Evolutionary conservation across 2,888 invertebrate genomes (phyloP).

Genomic region (Pemphredon lugubris): DNA sequence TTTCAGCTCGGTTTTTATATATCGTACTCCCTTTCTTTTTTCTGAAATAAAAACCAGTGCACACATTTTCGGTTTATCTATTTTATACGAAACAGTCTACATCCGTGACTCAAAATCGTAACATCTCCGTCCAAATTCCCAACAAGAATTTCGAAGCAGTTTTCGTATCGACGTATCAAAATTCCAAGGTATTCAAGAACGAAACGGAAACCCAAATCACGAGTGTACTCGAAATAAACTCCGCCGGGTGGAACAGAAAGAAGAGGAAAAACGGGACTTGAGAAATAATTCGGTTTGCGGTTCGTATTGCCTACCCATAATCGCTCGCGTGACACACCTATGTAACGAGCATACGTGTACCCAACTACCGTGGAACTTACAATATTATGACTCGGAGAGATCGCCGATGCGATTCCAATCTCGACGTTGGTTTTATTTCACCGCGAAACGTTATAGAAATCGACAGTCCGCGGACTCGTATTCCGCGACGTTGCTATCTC

Average conservation of each 20-base stretch:
- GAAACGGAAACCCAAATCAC: not conserved
- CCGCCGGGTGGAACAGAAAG: slow-evolving; percentile 13
- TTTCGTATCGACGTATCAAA: too few species aligned
- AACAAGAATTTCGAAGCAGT: too few species aligned
- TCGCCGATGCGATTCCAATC: slow-evolving; percentile 49
- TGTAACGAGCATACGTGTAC: too few species aligned
- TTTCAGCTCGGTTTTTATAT: too few species aligned
- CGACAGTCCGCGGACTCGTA: slow-evolving; percentile 9
- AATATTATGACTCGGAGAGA: slow-evolving; percentile 47
- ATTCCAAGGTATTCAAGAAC: too few species aligned
- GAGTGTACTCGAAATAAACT: not conserved
- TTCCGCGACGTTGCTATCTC: not conserved
- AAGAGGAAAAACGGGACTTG: slow-evolving; percentile 42
- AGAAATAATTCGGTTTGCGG: slow-evolving; percentile 51
- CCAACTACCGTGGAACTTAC: slow-evolving; percentile 5
- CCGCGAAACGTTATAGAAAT: slow-evolving; percentile 26
- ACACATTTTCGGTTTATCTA: too few species aligned
- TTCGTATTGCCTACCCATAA: slow-evolving; percentile 30
- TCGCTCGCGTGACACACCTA: slow-evolving; percentile 53
- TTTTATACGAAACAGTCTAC: too few species aligned
- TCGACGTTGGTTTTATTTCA: slow-evolving; percentile 42
- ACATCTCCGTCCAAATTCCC: too few species aligned
- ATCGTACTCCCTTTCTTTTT: too few species aligned
- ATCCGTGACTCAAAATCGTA: too few species aligned
- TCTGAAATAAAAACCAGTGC: too few species aligned